These are phyloP conservation scores for Xiphydria camelus DNA, from an alignment of 2,888 invertebrate species.

Conservation along the genomic window DNA sequence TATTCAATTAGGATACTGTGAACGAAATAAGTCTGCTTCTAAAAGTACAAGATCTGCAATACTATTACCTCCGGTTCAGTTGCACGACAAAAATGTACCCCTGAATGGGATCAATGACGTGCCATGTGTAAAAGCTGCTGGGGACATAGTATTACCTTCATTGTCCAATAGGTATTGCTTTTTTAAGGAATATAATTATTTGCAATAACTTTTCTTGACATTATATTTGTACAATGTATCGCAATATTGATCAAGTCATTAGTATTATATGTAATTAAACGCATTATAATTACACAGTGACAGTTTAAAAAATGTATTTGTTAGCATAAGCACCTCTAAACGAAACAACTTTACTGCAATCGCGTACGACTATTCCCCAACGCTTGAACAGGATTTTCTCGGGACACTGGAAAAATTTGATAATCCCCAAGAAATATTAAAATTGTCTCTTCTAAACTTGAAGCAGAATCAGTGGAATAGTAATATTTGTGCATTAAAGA, in stretches of 20 bases:
- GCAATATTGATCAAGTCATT: too few relatives aligned
- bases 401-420: slow-evolving; percentile 14
- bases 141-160: too few relatives aligned
- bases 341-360: not conserved
- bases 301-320: slow-evolving; percentile 10
- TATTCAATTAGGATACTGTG: slow-evolving; percentile 2
- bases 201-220: too few relatives aligned
- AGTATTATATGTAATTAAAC: too few relatives aligned
- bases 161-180: too few relatives aligned
- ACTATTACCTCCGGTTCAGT: not conserved
- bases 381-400: slow-evolving; percentile 13
- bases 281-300: too few relatives aligned
- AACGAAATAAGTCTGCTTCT: slow-evolving; percentile 4
- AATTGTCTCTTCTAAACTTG: slow-evolving; percentile 19
- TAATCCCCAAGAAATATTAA: slow-evolving; percentile 26
- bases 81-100: not conserved
- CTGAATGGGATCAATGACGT: too few relatives aligned
- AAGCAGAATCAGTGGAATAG: slow-evolving; percentile 30
- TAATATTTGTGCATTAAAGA: slow-evolving; percentile 23
- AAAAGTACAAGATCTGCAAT: not conserved
- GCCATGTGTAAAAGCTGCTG: too few relatives aligned
- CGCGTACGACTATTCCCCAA: slow-evolving; percentile 11
- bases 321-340: not conserved
- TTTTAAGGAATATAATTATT: too few relatives aligned
- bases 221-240: too few relatives aligned